Conservation (phyloP, 2,888 invertebrate species). For the Netelia virgata region DNA sequence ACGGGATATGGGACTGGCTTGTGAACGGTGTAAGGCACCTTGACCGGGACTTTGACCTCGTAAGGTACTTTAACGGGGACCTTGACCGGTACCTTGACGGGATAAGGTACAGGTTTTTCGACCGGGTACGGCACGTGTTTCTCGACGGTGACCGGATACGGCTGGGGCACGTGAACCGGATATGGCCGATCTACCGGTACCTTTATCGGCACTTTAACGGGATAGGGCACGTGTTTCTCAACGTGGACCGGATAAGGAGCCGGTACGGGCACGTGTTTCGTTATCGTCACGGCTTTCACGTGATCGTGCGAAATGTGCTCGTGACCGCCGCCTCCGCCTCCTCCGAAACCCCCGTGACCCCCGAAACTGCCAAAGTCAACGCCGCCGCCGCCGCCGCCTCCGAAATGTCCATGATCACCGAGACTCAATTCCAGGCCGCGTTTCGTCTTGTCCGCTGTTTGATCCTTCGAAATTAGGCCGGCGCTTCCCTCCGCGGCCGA, state of each 20-base stretch:
- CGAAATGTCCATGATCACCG: slow-evolving; percentile 73
- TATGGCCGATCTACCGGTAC: slow-evolving; percentile 79
- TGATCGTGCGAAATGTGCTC: slow-evolving; percentile 76
- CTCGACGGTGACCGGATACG: slow-evolving; percentile 79
- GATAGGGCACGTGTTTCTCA: slow-evolving; percentile 79
- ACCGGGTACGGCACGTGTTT: slow-evolving; percentile 77
- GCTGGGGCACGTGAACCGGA: slow-evolving; percentile 76
- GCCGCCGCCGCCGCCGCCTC: slow-evolving; percentile 56
- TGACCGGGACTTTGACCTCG: slow-evolving; percentile 77
- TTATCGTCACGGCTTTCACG: slow-evolving; percentile 80
- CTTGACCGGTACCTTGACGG: slow-evolving; percentile 78
- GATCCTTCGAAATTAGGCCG: slow-evolving; percentile 48
- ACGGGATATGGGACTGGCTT: slow-evolving; percentile 78
- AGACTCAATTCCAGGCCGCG: slow-evolving; percentile 79
- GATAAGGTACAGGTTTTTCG: slow-evolving; percentile 76
- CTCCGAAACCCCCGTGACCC: slow-evolving; percentile 43
- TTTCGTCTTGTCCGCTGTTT: slow-evolving; percentile 77
- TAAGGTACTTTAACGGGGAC: slow-evolving; percentile 77
- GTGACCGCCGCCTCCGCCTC: slow-evolving; percentile 57
- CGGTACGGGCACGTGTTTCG: slow-evolving; percentile 82
- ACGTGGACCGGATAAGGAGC: slow-evolving; percentile 81
- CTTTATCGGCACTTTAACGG: slow-evolving; percentile 80
- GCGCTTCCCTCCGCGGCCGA: slow-evolving; percentile 62
- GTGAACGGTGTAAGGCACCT: slow-evolving; percentile 75
- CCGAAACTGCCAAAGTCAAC: slow-evolving; percentile 63